These are phyloP conservation scores for Tenrec ecaudatus DNA, from an alignment of 2,113 vertebrate genomes.

Conservation along the genomic window DNA sequence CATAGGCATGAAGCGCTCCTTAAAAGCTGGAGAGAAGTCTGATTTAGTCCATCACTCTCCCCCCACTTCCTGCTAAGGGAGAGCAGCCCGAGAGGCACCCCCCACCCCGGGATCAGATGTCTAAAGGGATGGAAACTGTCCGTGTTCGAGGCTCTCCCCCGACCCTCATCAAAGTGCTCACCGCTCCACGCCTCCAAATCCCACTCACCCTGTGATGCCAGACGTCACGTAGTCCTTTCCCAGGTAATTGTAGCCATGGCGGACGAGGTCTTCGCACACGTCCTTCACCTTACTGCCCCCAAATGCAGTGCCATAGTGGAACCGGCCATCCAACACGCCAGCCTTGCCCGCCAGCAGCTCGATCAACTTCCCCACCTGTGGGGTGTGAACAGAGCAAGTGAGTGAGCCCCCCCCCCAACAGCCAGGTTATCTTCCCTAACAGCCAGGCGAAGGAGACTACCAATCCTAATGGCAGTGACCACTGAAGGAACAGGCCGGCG, in stretches of 20 bases:
- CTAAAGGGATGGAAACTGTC: background rate
- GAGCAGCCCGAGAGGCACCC: no score
- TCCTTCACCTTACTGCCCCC: slow-evolving; percentile 99
- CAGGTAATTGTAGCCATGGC: slow-evolving; percentile 97
- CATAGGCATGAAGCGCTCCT: no score
- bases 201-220: slow-evolving; percentile 97
- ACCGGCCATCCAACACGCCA: slow-evolving; percentile 94
- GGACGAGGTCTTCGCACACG: slow-evolving; percentile 98
- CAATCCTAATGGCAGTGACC: background rate
- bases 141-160: background rate
- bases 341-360: slow-evolving; percentile 98
- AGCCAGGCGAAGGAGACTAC: no score
- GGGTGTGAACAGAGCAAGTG: slow-evolving; percentile 53
- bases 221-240: slow-evolving; percentile 99
- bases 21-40: background rate
- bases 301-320: slow-evolving; percentile 98
- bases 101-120: background rate
- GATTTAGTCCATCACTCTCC: background rate
- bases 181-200: background rate
- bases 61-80: background rate
- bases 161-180: background rate
- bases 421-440: no score
- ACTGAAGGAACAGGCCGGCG: background rate
- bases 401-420: background rate
- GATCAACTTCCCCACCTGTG: slow-evolving; percentile 97